Percentiles rank a stretch among this genome's conserved stretches.
phyloP scores from a whole-genome alignment of 2,113 vertebrate species.

The Gopherus flavomarginatus region DNA sequence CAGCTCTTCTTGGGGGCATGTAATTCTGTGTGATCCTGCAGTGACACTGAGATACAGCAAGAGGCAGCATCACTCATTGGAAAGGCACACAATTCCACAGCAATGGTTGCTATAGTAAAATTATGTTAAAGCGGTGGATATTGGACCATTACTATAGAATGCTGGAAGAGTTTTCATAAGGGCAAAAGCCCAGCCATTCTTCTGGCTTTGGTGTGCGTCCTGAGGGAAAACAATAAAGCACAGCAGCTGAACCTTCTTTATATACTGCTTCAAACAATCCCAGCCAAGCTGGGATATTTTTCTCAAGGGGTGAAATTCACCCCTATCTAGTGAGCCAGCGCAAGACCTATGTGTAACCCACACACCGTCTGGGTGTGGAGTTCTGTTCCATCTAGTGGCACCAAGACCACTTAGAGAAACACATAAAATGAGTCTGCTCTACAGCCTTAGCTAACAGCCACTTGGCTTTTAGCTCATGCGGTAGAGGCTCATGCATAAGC shows the following conservation, averaged over 20 bases:
- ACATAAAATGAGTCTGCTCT: too few species aligned
- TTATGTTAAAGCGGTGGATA: not conserved
- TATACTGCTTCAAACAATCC: not conserved
- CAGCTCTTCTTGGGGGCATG: fast-evolving
- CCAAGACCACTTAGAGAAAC: too few species aligned
- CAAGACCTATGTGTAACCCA: not conserved
- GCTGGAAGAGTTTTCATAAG: not conserved
- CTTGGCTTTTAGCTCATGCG: too few species aligned
- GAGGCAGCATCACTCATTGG: fast-evolving
- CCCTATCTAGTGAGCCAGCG: not conserved
- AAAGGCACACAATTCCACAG: not conserved
- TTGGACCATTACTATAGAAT: not conserved
- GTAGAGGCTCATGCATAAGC: too few species aligned
- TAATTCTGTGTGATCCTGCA: not conserved
- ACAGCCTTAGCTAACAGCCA: too few species aligned
- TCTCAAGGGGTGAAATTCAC: not conserved
- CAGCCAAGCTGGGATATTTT: not conserved
- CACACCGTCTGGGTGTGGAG: too few species aligned
- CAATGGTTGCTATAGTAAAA: not conserved
- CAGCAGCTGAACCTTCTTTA: not conserved
- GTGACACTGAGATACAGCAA: not conserved
- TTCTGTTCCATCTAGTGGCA: too few species aligned
- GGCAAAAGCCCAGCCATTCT: not conserved
- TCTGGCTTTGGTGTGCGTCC: not conserved
- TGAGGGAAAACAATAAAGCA: not conserved